Evolutionary conservation across 2,797 vertebrate genomes (phyloP), one percentile per base, ranked within the genome.

Genomic region (Cyprinodon diabolis): DNA sequence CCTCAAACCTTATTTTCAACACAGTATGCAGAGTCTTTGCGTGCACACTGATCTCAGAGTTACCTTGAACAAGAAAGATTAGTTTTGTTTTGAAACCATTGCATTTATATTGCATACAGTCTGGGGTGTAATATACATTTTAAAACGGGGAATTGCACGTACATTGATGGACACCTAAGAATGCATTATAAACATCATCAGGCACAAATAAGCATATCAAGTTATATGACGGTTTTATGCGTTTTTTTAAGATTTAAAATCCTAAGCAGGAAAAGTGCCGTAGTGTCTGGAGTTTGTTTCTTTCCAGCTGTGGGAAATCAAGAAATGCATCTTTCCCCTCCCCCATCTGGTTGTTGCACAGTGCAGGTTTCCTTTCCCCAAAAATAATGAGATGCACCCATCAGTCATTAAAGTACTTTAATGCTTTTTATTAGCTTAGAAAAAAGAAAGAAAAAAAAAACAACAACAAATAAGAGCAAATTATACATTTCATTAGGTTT

Each of bases 1-100:
- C 82, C 83, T 66, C 78, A 68, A 82, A 91, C 77, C 90, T 86
- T 77, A 87, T 90, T 92, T 89, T 76, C 80, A 84, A 78, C 85
- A 84, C 88, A 86, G 84, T 85, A 80, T 78, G 87, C 82, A 0
- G 21, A 78, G 49, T 78, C 79, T 66, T 66, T 65, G 66, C 66
- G 35, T 75, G 74, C 68, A 48, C 56, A 78, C 74, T 66, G 60
- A 68, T 77, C 76, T 80, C 74, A n/a, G 69, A 67, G 70, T 79
- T 84, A 54, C 62, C 68, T 84, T 83, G 76, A 65, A 54, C 56
- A 37, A 73, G 72, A 82, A 76, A 87, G 82, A 86, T 83, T 70
- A 76, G 72, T 80, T 71, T 75, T 84, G 63, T 78, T 49, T 70
- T 79, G 77, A 76, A 74, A 75, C 77, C 69, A 85, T 80, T 71